These are phyloP conservation scores for Hoplostethus mediterraneus DNA, from an alignment of 2,797 vertebrate species.

Conservation along the genomic window DNA sequence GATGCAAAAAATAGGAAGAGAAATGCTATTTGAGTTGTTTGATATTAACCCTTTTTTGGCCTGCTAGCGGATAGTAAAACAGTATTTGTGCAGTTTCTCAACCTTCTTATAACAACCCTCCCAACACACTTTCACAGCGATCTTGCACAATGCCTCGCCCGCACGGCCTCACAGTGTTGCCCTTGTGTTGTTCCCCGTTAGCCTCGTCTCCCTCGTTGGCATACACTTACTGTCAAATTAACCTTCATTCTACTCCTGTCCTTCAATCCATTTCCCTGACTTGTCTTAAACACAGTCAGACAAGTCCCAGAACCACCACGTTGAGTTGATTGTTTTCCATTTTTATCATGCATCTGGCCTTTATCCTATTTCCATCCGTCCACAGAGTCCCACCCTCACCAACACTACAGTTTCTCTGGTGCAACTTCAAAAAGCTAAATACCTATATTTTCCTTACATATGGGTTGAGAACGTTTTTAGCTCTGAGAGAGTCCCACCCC, in stretches of 20 bases:
- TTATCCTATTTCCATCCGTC: constrained; percentile 39
- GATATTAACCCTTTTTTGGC: not conserved
- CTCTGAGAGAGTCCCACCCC: constrained; percentile 33
- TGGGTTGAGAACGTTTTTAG: constrained; percentile 36
- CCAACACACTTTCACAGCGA: not conserved
- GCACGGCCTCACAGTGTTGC: constrained; percentile 7
- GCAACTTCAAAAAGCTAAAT: constrained; percentile 30
- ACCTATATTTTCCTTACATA: constrained; percentile 17
- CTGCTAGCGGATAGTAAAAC: not conserved
- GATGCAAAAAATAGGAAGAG: not conserved
- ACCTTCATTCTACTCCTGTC: constrained; percentile 47
- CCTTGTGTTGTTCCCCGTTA: constrained; percentile 24
- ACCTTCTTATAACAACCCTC: too few relatives aligned
- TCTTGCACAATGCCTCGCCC: not conserved
- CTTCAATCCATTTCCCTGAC: constrained; percentile 28
- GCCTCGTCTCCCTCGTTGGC: constrained; percentile 34
- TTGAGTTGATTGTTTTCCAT: constrained; percentile 9
- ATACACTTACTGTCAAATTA: constrained; percentile 52
- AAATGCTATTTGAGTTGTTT: constrained; percentile 3
- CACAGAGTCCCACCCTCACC: constrained; percentile 4
- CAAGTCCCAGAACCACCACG: constrained; percentile 32
- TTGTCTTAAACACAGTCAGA: constrained; percentile 38
- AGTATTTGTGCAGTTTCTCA: not conserved
- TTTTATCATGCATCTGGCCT: constrained; percentile 9
- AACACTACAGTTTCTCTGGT: constrained; percentile 5